These are phyloP conservation scores for Pseudochirops corinnae DNA, from an alignment of 2,797 vertebrate species.

Conservation along the genomic window DNA sequence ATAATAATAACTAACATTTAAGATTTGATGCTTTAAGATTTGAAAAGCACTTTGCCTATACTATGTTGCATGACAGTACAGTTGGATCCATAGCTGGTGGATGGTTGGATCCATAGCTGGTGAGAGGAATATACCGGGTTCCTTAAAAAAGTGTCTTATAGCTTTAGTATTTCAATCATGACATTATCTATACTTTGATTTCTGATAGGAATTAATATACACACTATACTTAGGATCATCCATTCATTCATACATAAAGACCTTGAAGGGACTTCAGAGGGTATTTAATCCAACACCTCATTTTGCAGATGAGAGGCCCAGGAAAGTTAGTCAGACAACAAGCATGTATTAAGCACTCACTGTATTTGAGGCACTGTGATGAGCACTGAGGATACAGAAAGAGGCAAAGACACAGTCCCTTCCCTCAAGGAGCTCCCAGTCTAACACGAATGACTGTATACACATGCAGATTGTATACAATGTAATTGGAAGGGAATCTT, in stretches of 20 bases:
- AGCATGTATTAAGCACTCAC: background rate
- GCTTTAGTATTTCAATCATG: background rate
- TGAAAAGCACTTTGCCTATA: background rate
- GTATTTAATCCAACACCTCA: background rate
- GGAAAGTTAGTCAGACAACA: background rate
- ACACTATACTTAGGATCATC: background rate
- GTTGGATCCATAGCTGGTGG: background rate
- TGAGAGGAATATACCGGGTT: background rate
- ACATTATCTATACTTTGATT: background rate
- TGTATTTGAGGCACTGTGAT: background rate
- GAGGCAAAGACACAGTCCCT: background rate
- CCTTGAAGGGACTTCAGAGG: background rate
- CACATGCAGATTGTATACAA: background rate
- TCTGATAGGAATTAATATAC: background rate
- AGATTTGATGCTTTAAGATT: background rate
- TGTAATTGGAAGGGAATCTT: background rate
- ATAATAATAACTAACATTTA: background rate
- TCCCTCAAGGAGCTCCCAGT: background rate
- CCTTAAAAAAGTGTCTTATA: background rate
- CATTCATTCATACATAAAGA: background rate
- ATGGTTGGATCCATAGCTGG: no score
- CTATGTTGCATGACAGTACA: background rate
- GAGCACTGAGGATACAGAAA: background rate
- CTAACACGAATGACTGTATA: background rate
- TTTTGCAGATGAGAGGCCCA: background rate